Evolutionary conservation across 2,797 vertebrate genomes (phyloP), one percentile per base, ranked within the genome.

Genomic region (Mionectes olivaceus): DNA sequence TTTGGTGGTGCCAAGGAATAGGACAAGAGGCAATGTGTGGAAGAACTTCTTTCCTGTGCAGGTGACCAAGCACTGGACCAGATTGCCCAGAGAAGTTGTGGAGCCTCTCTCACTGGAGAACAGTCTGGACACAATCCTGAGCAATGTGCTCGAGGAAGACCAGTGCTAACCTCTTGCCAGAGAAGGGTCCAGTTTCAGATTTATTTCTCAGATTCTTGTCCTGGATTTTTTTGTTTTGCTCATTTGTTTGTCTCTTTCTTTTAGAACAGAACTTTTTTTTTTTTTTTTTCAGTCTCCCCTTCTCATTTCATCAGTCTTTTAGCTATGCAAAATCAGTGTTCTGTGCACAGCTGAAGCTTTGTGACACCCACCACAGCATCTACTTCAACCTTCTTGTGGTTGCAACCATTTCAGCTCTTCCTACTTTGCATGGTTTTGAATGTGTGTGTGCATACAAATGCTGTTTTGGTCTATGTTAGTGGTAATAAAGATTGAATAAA

Each of bases 361-460:
- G 10, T 32, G 49, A 60, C 23, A 44, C 8, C 3, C 28, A 32
- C 9, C 11, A 53, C 13, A 44, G 4, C 13, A 52, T 7, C 41
- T 43, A 13, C 13, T 50, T 83, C 32, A 44, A 30, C 28, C 2
- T 57, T 71, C 59, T 30, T 71, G 11, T 47, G 19, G 3, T 4
- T 60, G 10, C 28, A 33, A 52, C 33, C 70, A 15, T 50, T 61
- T 53, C 23, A 70, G 4, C 10, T 69, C 15, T 59, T 75, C 28
- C 28, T 43, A 3, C 19, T 8, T 52, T 78, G 37, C 12, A 8
- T 13, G 5, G 18, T 23, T 90, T 63, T 56, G 2, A 39, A 7
- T 30, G 16, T 22, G 16, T 50, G 7, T 57, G 22, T 6, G 4
- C 33, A 47, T 5, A 32, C 10, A 19, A 1, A 2, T 3, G 0